A percentile compares a stretch with the other conserved stretches of the same genome.
These are phyloP conservation scores for Drosophila erecta DNA, from an alignment of 1,140 invertebrate species.

Conservation along the genomic window DNA sequence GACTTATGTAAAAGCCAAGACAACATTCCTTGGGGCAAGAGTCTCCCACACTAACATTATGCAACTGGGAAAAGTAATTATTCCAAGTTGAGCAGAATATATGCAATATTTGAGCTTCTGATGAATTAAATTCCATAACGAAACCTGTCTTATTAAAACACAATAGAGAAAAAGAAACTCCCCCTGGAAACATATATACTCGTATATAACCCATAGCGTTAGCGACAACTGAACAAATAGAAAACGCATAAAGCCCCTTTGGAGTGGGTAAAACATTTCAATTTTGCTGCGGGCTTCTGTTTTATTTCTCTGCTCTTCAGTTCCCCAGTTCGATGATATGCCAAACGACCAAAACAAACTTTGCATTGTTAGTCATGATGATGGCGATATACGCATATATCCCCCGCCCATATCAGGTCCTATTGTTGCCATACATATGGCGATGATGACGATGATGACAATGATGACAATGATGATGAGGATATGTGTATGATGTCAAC, in stretches of 20 bases:
- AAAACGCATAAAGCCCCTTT: slow-evolving; percentile 24
- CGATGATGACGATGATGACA: slow-evolving; percentile 12
- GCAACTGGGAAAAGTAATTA: not conserved
- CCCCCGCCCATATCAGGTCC: slow-evolving; percentile 15
- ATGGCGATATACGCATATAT: slow-evolving; percentile 33
- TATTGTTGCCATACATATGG: slow-evolving; percentile 24
- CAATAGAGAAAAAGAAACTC: not conserved
- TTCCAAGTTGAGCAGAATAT: not conserved
- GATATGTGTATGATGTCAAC: slow-evolving; percentile 64
- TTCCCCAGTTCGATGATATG: slow-evolving; percentile 45
- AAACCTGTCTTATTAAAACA: slow-evolving; percentile 4
- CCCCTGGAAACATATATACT: not conserved
- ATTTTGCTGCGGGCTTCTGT: slow-evolving; percentile 51
- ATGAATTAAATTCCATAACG: not conserved
- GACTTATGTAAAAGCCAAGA: slow-evolving; percentile 28
- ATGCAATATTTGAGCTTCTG: too few species aligned
- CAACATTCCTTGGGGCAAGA: slow-evolving; percentile 21
- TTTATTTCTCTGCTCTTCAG: slow-evolving; percentile 8
- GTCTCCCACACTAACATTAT: not conserved
- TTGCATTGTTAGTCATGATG: slow-evolving; percentile 71
- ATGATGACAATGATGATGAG: slow-evolving; percentile 15
- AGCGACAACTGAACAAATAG: slow-evolving; percentile 41
- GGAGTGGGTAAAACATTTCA: slow-evolving; percentile 33
- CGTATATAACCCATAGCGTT: not conserved
- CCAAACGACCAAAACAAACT: slow-evolving; percentile 65